Percentiles rank a stretch among this genome's conserved stretches.
Evolutionary conservation across 2,113 vertebrate species (phyloP).

Genomic region (Smithornis capensis): DNA sequence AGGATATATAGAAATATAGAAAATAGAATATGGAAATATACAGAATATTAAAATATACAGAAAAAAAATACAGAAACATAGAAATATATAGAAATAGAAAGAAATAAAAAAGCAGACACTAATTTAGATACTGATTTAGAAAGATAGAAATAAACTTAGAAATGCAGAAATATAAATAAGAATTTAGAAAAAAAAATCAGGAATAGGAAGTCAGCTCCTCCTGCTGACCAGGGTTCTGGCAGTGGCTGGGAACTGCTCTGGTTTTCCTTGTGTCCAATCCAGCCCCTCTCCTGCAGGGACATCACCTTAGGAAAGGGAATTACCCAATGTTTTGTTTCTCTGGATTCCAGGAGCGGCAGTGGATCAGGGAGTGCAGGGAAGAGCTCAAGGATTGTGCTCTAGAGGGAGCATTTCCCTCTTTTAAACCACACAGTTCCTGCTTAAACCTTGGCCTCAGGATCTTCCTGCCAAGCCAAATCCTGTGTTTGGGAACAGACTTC

Average conservation of each 20-base stretch:
- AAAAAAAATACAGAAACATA: not conserved
- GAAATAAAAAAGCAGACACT: rapidly evolving
- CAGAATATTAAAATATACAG: no score
- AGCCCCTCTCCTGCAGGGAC: not conserved
- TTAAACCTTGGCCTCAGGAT: not conserved
- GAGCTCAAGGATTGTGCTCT: not conserved
- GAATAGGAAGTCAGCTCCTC: not conserved
- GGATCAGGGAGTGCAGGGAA: not conserved
- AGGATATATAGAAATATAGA: not conserved
- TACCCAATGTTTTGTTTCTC: not conserved
- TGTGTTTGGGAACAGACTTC: not conserved
- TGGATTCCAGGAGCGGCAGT: not conserved
- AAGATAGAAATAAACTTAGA: not conserved
- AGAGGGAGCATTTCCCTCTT: not conserved
- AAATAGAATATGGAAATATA: no score
- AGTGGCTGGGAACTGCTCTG: not conserved
- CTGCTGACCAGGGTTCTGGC: not conserved
- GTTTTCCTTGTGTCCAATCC: not conserved
- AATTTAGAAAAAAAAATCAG: not conserved
- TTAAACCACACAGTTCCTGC: not conserved
- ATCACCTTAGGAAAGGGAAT: not conserved
- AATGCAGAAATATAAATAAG: not conserved
- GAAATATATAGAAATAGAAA: not conserved
- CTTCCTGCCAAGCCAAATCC: not conserved
- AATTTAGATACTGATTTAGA: rapidly evolving